A percentile compares a stretch with the other conserved stretches of the same genome.
These are phyloP conservation scores for Agonopterix subpropinquella DNA, from an alignment of 2,888 invertebrate genomes.

Conservation along the genomic window DNA sequence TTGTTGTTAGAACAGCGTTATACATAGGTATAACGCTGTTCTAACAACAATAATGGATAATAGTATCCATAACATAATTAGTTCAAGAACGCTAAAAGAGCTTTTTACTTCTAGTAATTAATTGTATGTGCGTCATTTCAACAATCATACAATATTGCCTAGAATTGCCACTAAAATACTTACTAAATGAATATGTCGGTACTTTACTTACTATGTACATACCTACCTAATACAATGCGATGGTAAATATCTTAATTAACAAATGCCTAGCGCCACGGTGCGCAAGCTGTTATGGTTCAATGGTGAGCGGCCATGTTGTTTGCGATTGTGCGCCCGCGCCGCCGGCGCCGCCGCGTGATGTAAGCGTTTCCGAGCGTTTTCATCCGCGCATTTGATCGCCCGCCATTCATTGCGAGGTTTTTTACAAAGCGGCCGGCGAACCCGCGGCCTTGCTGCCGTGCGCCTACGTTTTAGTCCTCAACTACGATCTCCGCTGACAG, in stretches of 20 bases:
- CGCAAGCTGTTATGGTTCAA: background rate
- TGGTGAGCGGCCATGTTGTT: constrained; percentile 28
- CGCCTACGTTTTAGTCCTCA: constrained; percentile 40
- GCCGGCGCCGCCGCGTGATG: constrained; percentile 35
- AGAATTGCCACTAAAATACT: no score
- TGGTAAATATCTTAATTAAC: background rate
- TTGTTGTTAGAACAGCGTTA: no score
- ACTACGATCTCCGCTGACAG: constrained; percentile 13
- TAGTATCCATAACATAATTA: no score
- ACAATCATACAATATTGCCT: no score
- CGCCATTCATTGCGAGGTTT: constrained; percentile 65
- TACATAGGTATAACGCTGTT: no score
- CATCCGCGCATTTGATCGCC: constrained; percentile 40
- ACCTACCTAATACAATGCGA: background rate
- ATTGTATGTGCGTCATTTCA: no score
- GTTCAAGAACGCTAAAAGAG: no score
- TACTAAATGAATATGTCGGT: no score
- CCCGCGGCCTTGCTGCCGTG: constrained; percentile 63
- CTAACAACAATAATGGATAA: no score
- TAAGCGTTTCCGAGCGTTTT: constrained; percentile 38
- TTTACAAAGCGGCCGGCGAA: constrained; percentile 56
- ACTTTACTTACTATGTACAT: no score
- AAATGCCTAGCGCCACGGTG: background rate
- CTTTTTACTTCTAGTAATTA: no score
- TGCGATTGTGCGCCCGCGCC: constrained; percentile 27